Evolutionary conservation across 1,140 invertebrate genomes (phyloP), one percentile per base, ranked within the genome.

Genomic region (Ostrea denselamellosa): DNA sequence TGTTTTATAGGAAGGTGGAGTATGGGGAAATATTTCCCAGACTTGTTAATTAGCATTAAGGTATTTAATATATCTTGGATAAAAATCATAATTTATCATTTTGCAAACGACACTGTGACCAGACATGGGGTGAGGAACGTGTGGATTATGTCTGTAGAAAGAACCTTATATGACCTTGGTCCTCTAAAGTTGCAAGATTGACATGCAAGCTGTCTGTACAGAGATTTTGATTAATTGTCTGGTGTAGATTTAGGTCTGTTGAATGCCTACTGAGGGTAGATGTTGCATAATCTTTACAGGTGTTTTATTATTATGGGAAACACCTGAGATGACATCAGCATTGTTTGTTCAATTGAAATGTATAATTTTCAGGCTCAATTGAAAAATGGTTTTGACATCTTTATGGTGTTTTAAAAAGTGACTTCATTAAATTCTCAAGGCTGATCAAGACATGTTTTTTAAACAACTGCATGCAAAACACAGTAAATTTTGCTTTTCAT

Each of bases 161-260:
- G 86, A 19, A 65, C 71, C n/a, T 65, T 19, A 9, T 62, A 34
- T 25, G 44, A 19, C 51, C 68, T 81, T 4, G 14, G 19, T 77
- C 25, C 68, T 77, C 68, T 28, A 28, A 25, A 25, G 68, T 77
- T 28, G 25, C 25, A 77, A 14, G 28, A 44, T 77, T 77, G 68
- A 77, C 68, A 77, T 77, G 68, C 68, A 77, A 77, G 68, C 28
- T 77, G 68, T 77, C 68, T 77, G 68, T 77, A 25, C 25, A 77
- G 25, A 77, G 12, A 77, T 77, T 77, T 77, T 77, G 68, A 77
- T 77, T 77, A 34, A 77, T 77, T 77, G 68, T 77, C 68, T 77
- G 68, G 22, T 28, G 68, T 77, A 25, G 25, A 77, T 77, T 77
- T 25, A 77, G 68, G 68, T 77, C 68, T 77, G 68, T 34, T 34